phyloP scores from a whole-genome alignment of 2,888 invertebrate species.

The Neria commutata region DNA sequence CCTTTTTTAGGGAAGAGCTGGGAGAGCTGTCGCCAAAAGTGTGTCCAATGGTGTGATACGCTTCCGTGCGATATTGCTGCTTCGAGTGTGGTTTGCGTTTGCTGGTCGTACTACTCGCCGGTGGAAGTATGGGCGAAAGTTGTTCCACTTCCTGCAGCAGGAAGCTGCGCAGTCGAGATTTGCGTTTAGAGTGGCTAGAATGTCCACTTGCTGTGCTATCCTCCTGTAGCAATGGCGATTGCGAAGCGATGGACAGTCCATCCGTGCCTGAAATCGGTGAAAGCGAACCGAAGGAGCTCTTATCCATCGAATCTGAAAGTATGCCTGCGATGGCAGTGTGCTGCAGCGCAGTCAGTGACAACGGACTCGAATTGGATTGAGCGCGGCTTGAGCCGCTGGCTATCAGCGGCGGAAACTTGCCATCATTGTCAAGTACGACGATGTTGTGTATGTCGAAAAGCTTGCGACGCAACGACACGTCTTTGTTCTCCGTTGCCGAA shows the following conservation, averaged over 20 bases:
- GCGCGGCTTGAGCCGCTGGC: background rate
- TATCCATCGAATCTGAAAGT: slow-evolving; percentile 50
- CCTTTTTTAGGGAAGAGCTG: background rate
- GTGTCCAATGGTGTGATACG: slow-evolving; percentile 26
- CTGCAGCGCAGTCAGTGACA: slow-evolving; percentile 24
- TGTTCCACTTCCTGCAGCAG: slow-evolving; percentile 38
- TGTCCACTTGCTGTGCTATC: slow-evolving; percentile 31
- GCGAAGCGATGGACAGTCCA: slow-evolving; percentile 36
- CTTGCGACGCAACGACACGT: slow-evolving; percentile 59
- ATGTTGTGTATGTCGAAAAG: slow-evolving; percentile 54
- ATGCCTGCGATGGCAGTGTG: slow-evolving; percentile 47
- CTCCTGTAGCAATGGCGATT: slow-evolving; percentile 37
- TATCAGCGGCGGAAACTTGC: slow-evolving; percentile 8
- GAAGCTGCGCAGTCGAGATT: slow-evolving; percentile 35
- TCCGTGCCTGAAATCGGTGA: slow-evolving; percentile 56
- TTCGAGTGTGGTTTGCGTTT: slow-evolving; percentile 16
- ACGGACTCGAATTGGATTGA: slow-evolving; percentile 27
- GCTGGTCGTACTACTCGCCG: slow-evolving; percentile 13
- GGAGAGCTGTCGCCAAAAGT: slow-evolving; percentile 21
- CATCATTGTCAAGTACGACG: slow-evolving; percentile 39
- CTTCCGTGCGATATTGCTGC: slow-evolving; percentile 25
- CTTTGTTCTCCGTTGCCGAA: slow-evolving; percentile 49
- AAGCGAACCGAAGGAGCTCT: slow-evolving; percentile 56
- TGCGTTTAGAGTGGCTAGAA: no score
- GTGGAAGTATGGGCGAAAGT: slow-evolving; percentile 48